These are phyloP conservation scores for Calliphora vomitoria DNA, from an alignment of 2,888 invertebrate species.

Conservation along the genomic window DNA sequence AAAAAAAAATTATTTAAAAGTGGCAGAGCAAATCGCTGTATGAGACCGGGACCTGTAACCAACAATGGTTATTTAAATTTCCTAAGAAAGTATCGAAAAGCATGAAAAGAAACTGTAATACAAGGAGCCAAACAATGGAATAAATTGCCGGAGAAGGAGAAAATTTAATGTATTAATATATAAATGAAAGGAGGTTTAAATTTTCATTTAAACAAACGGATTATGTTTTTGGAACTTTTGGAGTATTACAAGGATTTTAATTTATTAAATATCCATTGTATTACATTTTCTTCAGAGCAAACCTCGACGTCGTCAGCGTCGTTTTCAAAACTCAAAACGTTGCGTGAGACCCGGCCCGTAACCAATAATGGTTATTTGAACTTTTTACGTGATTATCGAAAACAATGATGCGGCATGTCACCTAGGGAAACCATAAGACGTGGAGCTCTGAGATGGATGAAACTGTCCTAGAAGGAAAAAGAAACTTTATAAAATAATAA, in stretches of 20 bases:
- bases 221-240: too few relatives aligned
- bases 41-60: too few relatives aligned
- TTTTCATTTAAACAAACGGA: too few relatives aligned
- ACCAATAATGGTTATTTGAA: conserved; percentile 74
- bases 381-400: conserved; percentile 69
- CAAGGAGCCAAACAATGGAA: conserved; percentile 71
- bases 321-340: background rate
- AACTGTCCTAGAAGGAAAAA: conserved; percentile 56
- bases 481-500: too few relatives aligned
- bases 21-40: too few relatives aligned
- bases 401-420: conserved; percentile 65
- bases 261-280: too few relatives aligned
- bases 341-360: conserved; percentile 72
- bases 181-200: too few relatives aligned
- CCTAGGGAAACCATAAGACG: conserved; percentile 62
- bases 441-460: conserved; percentile 70
- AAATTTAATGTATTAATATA: too few relatives aligned
- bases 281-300: background rate
- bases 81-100: too few relatives aligned
- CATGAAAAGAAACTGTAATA: conserved; percentile 41
- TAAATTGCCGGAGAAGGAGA: conserved; percentile 53
- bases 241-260: too few relatives aligned
- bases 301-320: background rate
- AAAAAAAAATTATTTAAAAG: background rate
- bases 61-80: too few relatives aligned